Evolutionary conservation across 2,888 invertebrate species (phyloP), one percentile per base, ranked within the genome.

Genomic region (Hymenopus coronatus): DNA sequence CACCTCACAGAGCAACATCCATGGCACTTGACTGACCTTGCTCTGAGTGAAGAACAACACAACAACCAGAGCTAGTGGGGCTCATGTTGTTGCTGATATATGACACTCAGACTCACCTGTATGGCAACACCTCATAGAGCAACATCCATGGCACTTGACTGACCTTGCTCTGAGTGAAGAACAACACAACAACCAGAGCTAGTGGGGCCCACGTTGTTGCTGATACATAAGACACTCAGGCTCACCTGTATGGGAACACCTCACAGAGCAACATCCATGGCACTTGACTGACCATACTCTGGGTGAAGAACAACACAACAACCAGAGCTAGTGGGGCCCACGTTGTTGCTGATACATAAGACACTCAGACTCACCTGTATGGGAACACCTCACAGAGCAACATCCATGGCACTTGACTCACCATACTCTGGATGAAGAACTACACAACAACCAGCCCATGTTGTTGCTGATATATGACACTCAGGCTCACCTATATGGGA

Each of bases 201-300:
- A 94, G 91, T 0, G 94, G 94, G 70, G 88, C 84, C 90, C 90
- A 91, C 27, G 82, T 89, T 27, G 83, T 82, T 27, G 70, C 33
- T 46, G 46, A 2, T 30, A 4, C 30, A 30, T 30, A 30, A 30
- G 2, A 30, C 30, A 30, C 30, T 30, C 30, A 30, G 30, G 0
- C 4, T 82, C n/a, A 88, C 84, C 85, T 70, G 85, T 85, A 85
- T 7, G 88, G 88, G 54, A 93, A 92, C 9, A 95, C 94, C 92
- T 95, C 95, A 89, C 94, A 94, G 8, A 95, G 92, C 83, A 95
- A 91, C 89, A 94, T 94, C 95, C 95, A 95, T 1, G 95, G 94
- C 28, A 95, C 92, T 25, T 93, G 93, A 4, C 93, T 92, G 7
- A 93, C 91, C 0, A 93, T 93, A 20, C 92, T 15, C 88, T 93